Evolutionary conservation across 1,140 invertebrate genomes (phyloP).

Genomic region (Acromyrmex echinatior): DNA sequence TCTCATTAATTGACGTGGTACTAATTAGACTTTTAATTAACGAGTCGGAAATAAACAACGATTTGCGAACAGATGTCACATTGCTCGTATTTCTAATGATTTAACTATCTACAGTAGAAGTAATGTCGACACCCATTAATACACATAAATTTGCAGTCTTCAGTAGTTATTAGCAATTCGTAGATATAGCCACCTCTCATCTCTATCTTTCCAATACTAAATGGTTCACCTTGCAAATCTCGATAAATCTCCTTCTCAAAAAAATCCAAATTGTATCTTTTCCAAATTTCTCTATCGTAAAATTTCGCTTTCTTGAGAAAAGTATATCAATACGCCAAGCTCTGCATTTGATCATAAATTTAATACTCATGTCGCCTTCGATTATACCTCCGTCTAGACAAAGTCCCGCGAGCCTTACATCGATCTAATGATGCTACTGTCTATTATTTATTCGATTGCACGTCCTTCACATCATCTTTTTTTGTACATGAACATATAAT

Average conservation of each 20-base stretch:
- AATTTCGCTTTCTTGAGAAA: constrained; percentile 3
- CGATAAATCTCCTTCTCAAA: not conserved
- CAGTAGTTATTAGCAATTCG: constrained; percentile 42
- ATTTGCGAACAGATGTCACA: constrained; percentile 51
- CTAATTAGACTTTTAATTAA: constrained; percentile 79
- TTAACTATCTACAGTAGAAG: constrained; percentile 58
- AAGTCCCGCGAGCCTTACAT: not conserved
- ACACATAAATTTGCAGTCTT: constrained; percentile 69
- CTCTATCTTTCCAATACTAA: not conserved
- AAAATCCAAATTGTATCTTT: not conserved
- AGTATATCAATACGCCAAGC: not conserved
- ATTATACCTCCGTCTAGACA: constrained; percentile 23
- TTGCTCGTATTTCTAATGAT: constrained; percentile 63
- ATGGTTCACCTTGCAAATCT: not conserved
- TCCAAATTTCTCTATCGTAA: not conserved
- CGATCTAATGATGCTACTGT: constrained; percentile 17
- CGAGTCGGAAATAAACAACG: constrained; percentile 63
- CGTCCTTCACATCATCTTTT: constrained; percentile 16
- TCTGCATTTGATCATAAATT: constrained; percentile 34
- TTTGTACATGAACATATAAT: not conserved
- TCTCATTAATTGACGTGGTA: constrained; percentile 75
- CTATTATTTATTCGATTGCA: constrained; percentile 48
- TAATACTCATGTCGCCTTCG: not conserved
- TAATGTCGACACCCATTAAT: constrained; percentile 54
- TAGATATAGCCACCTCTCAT: not conserved